These are phyloP conservation scores for Aquatica leii DNA, from an alignment of 2,888 invertebrate species.

Conservation along the genomic window DNA sequence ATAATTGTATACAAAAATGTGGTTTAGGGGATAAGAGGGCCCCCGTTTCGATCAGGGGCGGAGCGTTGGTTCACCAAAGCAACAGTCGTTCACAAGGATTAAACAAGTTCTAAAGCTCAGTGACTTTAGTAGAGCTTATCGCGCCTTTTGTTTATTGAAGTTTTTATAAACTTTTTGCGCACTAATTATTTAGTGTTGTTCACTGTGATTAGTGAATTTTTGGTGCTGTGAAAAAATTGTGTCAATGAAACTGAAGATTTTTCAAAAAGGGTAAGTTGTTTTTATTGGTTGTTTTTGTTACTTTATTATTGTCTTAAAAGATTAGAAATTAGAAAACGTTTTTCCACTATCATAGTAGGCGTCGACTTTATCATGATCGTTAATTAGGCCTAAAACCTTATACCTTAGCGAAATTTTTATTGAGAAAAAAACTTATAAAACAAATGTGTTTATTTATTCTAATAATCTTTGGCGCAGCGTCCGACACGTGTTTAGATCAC, in stretches of 20 bases:
- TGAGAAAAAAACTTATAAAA: background rate
- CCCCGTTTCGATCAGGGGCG: slow-evolving; percentile 43
- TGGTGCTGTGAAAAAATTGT: background rate
- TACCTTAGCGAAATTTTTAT: too few relatives aligned
- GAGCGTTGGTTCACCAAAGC: slow-evolving; percentile 50
- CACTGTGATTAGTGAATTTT: background rate
- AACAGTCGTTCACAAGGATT: slow-evolving; percentile 49
- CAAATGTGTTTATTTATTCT: slow-evolving; percentile 8
- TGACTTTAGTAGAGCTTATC: slow-evolving; percentile 24
- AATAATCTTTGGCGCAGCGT: slow-evolving; percentile 32
- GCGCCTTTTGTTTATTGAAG: slow-evolving; percentile 17
- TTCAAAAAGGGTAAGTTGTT: too few relatives aligned
- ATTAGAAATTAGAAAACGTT: too few relatives aligned
- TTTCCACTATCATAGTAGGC: too few relatives aligned
- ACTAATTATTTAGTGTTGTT: background rate
- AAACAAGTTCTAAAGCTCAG: slow-evolving; percentile 40
- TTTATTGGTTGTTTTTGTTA: too few relatives aligned
- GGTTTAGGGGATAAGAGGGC: slow-evolving; percentile 51
- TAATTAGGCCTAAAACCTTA: slow-evolving; percentile 31
- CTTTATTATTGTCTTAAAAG: too few relatives aligned
- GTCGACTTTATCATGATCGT: too few relatives aligned
- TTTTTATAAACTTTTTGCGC: background rate
- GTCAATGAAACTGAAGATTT: too few relatives aligned
- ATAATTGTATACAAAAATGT: slow-evolving; percentile 56
- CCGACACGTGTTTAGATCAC: slow-evolving; percentile 47